These are phyloP conservation scores for Strix aluco DNA, from an alignment of 2,113 vertebrate genomes.

Conservation along the genomic window DNA sequence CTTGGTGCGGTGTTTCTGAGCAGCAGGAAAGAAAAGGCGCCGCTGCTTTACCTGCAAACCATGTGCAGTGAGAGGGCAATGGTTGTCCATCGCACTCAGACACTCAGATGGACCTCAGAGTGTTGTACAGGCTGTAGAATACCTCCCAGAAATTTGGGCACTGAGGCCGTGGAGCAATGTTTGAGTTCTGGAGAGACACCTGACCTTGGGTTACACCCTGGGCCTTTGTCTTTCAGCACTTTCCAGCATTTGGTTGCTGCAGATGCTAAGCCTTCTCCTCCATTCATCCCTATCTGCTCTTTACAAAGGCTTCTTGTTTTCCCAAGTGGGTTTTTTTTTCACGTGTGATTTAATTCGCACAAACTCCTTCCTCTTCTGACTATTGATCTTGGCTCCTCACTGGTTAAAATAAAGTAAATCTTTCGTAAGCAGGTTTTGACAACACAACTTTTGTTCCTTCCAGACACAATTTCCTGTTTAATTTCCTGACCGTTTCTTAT, in stretches of 20 bases:
- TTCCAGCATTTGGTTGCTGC: neutral
- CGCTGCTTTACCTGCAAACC: neutral
- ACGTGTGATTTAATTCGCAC: neutral
- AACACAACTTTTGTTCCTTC: conserved; percentile 50
- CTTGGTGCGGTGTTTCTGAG: accelerated
- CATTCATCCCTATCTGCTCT: neutral
- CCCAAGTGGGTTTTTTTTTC: neutral
- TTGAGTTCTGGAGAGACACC: neutral
- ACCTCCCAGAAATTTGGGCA: neutral
- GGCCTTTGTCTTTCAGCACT: neutral
- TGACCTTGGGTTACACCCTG: neutral
- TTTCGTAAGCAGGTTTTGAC: conserved; percentile 39
- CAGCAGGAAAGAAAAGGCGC: neutral
- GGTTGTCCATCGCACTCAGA: neutral
- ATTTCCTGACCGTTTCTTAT: conserved; percentile 57
- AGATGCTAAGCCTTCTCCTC: neutral
- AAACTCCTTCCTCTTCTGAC: conserved; percentile 25
- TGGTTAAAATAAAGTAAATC: conserved; percentile 48
- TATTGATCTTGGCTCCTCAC: conserved; percentile 46
- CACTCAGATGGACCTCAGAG: neutral
- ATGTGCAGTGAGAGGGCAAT: accelerated
- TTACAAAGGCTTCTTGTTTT: conserved; percentile 38
- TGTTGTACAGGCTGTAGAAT: neutral
- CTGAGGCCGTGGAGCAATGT: accelerated
- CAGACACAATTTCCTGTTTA: conserved; percentile 66